phyloP scores from a whole-genome alignment of 2,113 vertebrate species.

The Poeciliopsis retropinna region DNA sequence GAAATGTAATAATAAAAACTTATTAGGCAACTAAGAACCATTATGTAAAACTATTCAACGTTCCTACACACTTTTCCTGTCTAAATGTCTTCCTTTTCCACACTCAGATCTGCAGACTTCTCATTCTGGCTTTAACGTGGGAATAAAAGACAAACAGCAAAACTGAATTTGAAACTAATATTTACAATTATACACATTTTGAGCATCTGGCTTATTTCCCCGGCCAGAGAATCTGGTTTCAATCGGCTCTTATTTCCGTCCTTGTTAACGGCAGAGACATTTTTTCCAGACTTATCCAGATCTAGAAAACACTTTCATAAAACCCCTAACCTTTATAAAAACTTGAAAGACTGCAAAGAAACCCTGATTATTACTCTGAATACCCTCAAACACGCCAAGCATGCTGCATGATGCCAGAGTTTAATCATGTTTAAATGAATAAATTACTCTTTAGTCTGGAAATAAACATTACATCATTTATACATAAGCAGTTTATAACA shows the following conservation, averaged over 20 bases:
- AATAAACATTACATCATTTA: neutral
- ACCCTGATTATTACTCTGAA: neutral
- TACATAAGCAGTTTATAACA: neutral
- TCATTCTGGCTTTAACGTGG: neutral
- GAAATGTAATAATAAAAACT: neutral
- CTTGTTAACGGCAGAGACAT: neutral
- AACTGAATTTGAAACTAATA: neutral
- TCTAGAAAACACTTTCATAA: no score
- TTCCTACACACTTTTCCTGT: neutral
- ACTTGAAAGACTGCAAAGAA: neutral
- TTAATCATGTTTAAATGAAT: neutral
- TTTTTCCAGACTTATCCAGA: neutral
- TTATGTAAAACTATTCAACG: neutral
- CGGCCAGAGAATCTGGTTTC: neutral
- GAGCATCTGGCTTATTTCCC: no score
- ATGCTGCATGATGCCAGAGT: neutral
- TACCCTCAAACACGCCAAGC: no score
- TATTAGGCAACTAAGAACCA: neutral
- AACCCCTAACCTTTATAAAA: neutral
- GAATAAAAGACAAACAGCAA: neutral
- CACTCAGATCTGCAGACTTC: neutral
- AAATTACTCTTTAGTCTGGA: neutral
- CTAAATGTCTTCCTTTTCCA: neutral
- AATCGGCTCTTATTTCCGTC: neutral
- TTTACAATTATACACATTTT: neutral